Conservation (phyloP, 1,140 invertebrate genomes). For the Drosophila prosaltans region DNA sequence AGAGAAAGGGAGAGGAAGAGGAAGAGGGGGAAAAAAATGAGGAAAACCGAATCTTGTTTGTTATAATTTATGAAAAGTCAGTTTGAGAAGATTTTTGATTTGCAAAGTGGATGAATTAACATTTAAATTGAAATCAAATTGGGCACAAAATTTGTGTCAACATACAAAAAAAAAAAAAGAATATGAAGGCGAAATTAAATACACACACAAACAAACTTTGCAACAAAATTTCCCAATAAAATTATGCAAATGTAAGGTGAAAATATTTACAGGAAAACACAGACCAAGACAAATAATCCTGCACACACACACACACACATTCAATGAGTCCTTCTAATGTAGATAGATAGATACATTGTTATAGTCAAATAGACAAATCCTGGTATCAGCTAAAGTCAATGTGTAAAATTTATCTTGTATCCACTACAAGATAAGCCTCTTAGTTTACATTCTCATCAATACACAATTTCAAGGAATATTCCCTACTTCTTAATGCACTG, state of each 20-base stretch:
- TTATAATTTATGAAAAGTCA: neutral
- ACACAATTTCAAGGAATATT: neutral
- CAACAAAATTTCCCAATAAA: neutral
- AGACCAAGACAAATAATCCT: constrained; percentile 12
- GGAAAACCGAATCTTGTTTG: neutral
- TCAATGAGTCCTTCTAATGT: no score
- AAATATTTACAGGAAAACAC: constrained; percentile 13
- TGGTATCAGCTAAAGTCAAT: neutral
- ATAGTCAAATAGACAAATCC: neutral
- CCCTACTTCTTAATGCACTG: neutral
- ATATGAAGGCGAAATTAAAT: neutral
- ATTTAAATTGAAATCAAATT: constrained; percentile 42
- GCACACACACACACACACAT: neutral
- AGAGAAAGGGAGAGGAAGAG: neutral
- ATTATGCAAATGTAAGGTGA: constrained; percentile 34
- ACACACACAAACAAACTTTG: constrained; percentile 4
- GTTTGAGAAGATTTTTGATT: constrained; percentile 11
- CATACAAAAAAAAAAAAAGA: neutral
- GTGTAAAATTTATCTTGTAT: neutral
- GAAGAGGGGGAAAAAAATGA: neutral
- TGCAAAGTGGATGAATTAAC: constrained; percentile 26
- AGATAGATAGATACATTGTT: neutral
- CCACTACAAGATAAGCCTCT: neutral
- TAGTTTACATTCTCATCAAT: constrained; percentile 7
- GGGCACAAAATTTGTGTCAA: constrained; percentile 19